These are phyloP conservation scores for Rhingia rostrata DNA, from an alignment of 2,888 invertebrate species.

Conservation along the genomic window DNA sequence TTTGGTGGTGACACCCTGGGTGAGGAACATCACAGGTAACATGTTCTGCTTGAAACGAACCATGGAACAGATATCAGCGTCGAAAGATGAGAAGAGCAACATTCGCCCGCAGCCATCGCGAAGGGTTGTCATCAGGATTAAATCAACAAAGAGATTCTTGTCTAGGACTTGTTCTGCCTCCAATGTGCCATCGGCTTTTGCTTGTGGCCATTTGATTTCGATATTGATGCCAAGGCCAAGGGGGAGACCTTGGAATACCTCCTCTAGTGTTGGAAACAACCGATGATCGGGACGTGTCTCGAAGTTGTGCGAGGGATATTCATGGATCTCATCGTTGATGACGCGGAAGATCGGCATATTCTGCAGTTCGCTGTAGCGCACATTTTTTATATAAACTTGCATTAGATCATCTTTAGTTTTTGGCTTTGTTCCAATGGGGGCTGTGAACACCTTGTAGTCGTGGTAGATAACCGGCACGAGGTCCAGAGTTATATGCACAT, in stretches of 20 bases:
- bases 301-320: conserved; percentile 88
- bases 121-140: conserved; percentile 91
- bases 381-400: conserved; percentile 95
- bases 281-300: conserved; percentile 92
- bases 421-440: conserved; percentile 87
- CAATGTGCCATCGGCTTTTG: conserved; percentile 90
- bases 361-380: conserved; percentile 94
- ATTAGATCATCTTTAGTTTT: conserved; percentile 90
- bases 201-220: conserved; percentile 98
- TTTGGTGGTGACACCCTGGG: conserved; percentile 80
- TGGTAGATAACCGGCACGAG: conserved; percentile 97
- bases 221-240: conserved; percentile 97
- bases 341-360: conserved; percentile 94
- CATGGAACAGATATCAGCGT: conserved; percentile 97
- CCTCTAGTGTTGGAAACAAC: conserved; percentile 95
- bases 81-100: conserved; percentile 96
- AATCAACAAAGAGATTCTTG: conserved; percentile 95
- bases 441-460: conserved; percentile 92
- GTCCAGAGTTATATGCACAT: conserved; percentile 98
- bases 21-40: conserved; percentile 96
- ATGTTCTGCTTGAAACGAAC: conserved; percentile 97
- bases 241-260: conserved; percentile 91
- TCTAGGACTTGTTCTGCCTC: conserved; percentile 93
- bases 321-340: conserved; percentile 87
- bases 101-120: conserved; percentile 90